These are phyloP conservation scores for Halcyon leucocephala DNA, from an alignment of 2,797 vertebrate species.

Conservation along the genomic window DNA sequence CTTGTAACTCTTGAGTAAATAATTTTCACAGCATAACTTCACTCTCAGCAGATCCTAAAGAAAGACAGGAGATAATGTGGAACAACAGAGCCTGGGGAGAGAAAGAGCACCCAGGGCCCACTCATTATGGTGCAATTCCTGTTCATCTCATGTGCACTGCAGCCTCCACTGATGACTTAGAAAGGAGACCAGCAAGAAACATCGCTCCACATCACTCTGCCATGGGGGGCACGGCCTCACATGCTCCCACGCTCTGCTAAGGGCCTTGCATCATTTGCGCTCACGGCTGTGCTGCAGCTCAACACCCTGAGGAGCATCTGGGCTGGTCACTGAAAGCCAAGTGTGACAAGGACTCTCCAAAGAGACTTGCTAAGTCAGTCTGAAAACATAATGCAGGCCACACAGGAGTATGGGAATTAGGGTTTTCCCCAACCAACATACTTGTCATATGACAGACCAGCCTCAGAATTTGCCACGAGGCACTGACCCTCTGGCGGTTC, in stretches of 20 bases:
- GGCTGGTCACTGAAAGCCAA: too few species aligned
- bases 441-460: background rate
- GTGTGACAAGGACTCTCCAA: background rate
- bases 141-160: background rate
- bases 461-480: background rate
- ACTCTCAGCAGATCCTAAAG: slow-evolving; percentile 80
- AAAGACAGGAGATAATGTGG: background rate
- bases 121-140: background rate
- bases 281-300: background rate
- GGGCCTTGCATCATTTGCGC: background rate
- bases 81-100: background rate
- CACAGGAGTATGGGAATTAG: background rate
- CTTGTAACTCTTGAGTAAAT: slow-evolving; percentile 76
- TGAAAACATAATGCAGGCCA: background rate
- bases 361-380: background rate
- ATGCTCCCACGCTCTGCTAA: background rate
- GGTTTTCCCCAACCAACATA: background rate
- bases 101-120: background rate
- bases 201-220: too few species aligned
- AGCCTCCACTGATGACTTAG: background rate
- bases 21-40: slow-evolving; percentile 79
- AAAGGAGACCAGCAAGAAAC: background rate
- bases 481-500: slow-evolving; percentile 78
- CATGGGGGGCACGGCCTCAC: background rate
- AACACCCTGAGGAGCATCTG: background rate